Evolutionary conservation across 2,888 invertebrate genomes (phyloP), one percentile per base, ranked within the genome.

Genomic region (Apodemia mormo): DNA sequence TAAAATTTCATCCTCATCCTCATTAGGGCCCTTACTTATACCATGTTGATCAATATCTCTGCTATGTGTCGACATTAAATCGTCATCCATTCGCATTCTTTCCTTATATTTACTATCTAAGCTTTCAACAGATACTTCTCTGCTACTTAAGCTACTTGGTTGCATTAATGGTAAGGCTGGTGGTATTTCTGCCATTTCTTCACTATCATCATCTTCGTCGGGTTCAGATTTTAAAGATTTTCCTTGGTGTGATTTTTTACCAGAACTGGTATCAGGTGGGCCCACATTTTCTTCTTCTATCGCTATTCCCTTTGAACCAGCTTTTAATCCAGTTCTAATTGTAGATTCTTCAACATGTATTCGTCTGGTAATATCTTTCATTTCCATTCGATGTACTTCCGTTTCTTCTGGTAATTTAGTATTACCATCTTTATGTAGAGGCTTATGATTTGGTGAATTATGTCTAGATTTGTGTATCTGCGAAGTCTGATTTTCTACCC

Each of bases 401-500:
- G 75, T 78, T 75, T 85, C 88, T 71, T 89, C 90, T 37, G 80
- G 66, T 65, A 79, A 67, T 89, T 85, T 77, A 81, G 76, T 69
- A 78, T 84, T 74, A 73, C 86, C 85, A 81, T 86, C 89, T 30
- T 85, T 83, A 72, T 75, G 78, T 69, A 78, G 79, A 12, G 76
- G 65, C 84, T 90, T 92, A 72, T 92, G 92, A 75, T 89, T 92
- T 33, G 94, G 92, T 14, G 95, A 94, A 74, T 87, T 93, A 75
- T 94, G 95, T 76, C 94, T 94, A 1, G 95, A 94, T 80, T 95
- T 95, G 81, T 96, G 96, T 76, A 97, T 96, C 90, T 97, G 97
- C 29, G 96, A 95, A 0, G 97, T 97, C 88, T 98, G 98, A 82
- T 97, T 97, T 88, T 98, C 98, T 1, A 98, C 98, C 98, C 98